phyloP scores from a whole-genome alignment of 2,113 vertebrate species.

The Malurus elegans region DNA sequence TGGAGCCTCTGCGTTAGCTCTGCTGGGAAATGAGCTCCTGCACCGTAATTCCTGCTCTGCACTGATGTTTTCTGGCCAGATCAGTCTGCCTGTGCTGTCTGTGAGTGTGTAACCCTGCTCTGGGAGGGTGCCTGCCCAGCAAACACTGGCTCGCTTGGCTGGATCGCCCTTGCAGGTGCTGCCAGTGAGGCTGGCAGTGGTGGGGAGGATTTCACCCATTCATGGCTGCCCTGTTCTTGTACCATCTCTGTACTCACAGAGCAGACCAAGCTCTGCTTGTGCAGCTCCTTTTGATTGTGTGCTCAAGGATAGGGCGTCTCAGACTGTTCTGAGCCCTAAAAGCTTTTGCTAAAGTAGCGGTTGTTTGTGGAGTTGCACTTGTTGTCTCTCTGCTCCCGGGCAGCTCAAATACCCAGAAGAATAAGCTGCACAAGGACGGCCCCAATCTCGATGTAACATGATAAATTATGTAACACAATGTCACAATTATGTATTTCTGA shows the following conservation, averaged over 20 bases:
- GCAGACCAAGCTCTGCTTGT: neutral
- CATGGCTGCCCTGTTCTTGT: neutral
- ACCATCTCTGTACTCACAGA: neutral
- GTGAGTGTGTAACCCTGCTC: neutral
- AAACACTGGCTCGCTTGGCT: neutral
- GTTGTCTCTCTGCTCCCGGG: neutral
- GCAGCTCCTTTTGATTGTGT: neutral
- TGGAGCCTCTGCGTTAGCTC: neutral
- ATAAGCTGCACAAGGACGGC: neutral
- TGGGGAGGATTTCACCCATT: neutral
- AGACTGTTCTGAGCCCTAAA: neutral
- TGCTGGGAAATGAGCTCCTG: neutral
- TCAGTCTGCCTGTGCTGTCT: neutral
- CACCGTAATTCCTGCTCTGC: neutral
- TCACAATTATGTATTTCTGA: slow-evolving; percentile 40
- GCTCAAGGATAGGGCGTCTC: neutral
- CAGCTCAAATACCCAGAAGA: neutral
- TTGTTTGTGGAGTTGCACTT: neutral
- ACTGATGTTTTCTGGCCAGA: neutral
- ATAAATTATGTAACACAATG: slow-evolving; percentile 47
- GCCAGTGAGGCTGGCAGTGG: neutral
- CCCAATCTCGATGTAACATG: neutral
- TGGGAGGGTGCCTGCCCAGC: neutral
- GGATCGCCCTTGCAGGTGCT: neutral
- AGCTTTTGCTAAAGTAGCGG: neutral